Percentiles rank a stretch among this genome's conserved stretches.
phyloP scores from a whole-genome alignment of 2,113 vertebrate species.

The Phylloscopus trochiloides region DNA sequence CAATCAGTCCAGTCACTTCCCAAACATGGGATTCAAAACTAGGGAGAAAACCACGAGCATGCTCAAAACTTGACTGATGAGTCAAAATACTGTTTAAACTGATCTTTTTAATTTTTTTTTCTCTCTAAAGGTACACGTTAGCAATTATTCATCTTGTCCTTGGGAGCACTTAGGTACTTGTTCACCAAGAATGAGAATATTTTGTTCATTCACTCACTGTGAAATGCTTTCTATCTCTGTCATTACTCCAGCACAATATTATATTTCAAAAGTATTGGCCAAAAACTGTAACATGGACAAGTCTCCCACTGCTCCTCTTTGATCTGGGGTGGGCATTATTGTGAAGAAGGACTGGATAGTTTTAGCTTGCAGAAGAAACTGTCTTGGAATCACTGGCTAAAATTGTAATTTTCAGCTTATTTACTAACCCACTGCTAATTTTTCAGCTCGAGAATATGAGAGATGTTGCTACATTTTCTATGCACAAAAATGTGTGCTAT shows the following conservation, averaged over 20 bases:
- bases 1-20: constrained; percentile 35
- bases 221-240: constrained; percentile 22
- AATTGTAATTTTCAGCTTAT: neutral
- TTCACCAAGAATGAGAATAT: neutral
- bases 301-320: neutral
- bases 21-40: neutral
- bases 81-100: neutral
- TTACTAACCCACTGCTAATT: neutral
- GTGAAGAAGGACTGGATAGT: neutral
- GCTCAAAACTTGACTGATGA: neutral
- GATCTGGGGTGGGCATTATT: neutral
- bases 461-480: neutral
- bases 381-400: neutral
- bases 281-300: neutral
- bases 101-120: neutral
- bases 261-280: neutral
- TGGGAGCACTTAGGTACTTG: neutral
- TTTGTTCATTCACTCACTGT: constrained; percentile 19
- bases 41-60: neutral
- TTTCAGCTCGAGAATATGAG: neutral
- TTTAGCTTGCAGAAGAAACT: neutral
- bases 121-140: neutral
- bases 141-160: neutral
- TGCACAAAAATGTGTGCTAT: neutral
- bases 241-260: constrained; percentile 28